These are phyloP conservation scores for Drosophila sp. DNA, from an alignment of 1,140 invertebrate species.

Conservation along the genomic window DNA sequence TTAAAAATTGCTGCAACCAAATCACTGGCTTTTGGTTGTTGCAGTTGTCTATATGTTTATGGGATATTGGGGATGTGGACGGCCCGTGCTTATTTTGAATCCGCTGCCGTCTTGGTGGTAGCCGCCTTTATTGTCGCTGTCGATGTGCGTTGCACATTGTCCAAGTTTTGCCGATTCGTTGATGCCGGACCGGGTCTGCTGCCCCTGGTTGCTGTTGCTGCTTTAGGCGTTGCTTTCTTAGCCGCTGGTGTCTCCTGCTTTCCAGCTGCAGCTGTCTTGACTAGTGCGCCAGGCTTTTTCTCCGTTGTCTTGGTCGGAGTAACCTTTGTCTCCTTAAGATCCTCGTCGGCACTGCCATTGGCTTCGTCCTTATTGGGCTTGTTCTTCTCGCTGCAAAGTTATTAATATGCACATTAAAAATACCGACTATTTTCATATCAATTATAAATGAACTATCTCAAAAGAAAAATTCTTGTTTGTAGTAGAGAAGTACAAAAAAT, in stretches of 20 bases:
- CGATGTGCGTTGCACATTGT: slow-evolving; percentile 69
- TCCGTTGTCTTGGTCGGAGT: slow-evolving; percentile 41
- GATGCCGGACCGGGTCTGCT: slow-evolving; percentile 61
- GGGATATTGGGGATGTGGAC: slow-evolving; percentile 26
- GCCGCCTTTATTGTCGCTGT: slow-evolving; percentile 57
- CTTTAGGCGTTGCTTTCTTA: slow-evolving; percentile 59
- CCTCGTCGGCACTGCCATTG: slow-evolving; percentile 53
- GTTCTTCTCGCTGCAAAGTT: slow-evolving; percentile 75
- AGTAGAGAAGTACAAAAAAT: no score
- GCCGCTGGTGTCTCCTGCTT: slow-evolving; percentile 17
- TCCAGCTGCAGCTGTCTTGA: slow-evolving; percentile 24
- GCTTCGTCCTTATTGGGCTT: slow-evolving; percentile 70
- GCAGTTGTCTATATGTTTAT: slow-evolving; percentile 28
- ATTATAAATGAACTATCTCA: no score
- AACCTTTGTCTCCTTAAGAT: slow-evolving; percentile 44
- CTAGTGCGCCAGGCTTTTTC: slow-evolving; percentile 51
- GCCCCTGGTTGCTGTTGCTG: slow-evolving; percentile 40
- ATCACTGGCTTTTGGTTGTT: slow-evolving; percentile 65
- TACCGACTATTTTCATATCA: no score
- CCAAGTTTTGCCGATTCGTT: slow-evolving; percentile 68
- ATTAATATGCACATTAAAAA: no score
- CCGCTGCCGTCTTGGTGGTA: slow-evolving; percentile 53
- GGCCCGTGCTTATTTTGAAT: slow-evolving; percentile 57
- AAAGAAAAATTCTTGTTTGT: no score
- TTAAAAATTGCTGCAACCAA: slow-evolving; percentile 56